phyloP scores from a whole-genome alignment of 2,797 vertebrate genomes.

The Hapalemur alaotrensis region DNA sequence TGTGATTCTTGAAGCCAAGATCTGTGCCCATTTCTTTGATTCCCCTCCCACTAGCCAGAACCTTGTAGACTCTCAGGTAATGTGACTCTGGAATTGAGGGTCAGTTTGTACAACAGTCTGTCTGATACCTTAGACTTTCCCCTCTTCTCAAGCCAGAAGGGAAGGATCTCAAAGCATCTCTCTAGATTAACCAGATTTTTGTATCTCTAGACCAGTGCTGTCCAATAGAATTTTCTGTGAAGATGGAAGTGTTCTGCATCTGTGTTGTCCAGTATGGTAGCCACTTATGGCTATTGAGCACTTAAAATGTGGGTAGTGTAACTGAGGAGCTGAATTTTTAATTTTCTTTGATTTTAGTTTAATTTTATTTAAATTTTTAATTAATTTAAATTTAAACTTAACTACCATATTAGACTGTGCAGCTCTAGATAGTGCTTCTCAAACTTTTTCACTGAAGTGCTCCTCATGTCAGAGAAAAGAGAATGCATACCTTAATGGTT shows the following conservation, averaged over 20 bases:
- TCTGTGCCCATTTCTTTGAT: neutral
- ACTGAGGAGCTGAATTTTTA: neutral
- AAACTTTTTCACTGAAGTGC: neutral
- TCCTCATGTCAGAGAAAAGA: constrained; percentile 25
- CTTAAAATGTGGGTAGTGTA: neutral
- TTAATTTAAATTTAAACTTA: constrained; percentile 20
- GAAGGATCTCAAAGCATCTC: neutral
- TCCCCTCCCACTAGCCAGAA: neutral
- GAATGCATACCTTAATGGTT: neutral
- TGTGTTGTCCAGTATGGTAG: neutral
- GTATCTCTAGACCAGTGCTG: neutral
- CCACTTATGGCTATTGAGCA: neutral
- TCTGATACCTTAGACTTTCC: neutral
- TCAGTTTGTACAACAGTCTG: neutral
- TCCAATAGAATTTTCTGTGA: neutral
- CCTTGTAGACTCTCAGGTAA: neutral
- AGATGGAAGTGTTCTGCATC: neutral
- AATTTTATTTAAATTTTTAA: neutral
- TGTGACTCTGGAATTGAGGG: neutral
- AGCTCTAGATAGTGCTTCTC: neutral
- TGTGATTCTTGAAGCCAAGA: neutral
- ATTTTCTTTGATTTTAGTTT: neutral
- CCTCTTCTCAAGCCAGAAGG: neutral
- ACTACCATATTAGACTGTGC: neutral
- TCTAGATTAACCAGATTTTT: neutral